Evolutionary conservation across 2,113 vertebrate species (phyloP).

Genomic region (Nansenia antarctica): DNA sequence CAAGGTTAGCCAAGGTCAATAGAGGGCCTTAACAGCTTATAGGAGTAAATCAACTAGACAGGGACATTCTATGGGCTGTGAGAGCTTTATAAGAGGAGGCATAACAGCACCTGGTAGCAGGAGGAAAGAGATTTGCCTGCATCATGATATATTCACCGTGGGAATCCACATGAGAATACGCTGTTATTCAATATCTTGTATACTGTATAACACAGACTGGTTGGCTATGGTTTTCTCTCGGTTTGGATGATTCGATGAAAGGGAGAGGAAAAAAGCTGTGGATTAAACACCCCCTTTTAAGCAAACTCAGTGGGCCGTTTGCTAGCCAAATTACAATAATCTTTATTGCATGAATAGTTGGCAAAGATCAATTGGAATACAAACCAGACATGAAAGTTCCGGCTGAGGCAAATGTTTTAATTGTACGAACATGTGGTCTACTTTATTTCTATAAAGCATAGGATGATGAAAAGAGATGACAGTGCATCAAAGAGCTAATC

Average conservation of each 20-base stretch:
- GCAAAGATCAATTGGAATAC: neutral
- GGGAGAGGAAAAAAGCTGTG: neutral
- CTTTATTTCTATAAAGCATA: neutral
- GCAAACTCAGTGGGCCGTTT: neutral
- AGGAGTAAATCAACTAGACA: conserved; percentile 41
- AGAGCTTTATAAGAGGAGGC: neutral
- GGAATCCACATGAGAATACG: neutral
- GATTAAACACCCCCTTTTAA: neutral
- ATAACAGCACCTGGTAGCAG: neutral
- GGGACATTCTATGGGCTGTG: neutral
- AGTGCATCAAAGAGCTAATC: conserved; percentile 4
- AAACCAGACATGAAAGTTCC: neutral
- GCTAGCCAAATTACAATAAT: neutral
- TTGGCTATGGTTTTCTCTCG: neutral
- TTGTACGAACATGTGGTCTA: neutral
- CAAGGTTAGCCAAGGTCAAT: conserved; percentile 46
- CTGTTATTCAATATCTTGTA: too few relatives aligned
- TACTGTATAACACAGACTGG: too few relatives aligned
- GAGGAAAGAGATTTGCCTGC: neutral
- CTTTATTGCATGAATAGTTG: neutral
- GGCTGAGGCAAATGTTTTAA: neutral
- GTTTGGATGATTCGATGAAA: neutral
- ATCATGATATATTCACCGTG: neutral
- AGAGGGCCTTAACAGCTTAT: conserved; percentile 29
- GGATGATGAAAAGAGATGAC: neutral